phyloP scores from a whole-genome alignment of 1,140 invertebrate species.

The Maniola jurtina region DNA sequence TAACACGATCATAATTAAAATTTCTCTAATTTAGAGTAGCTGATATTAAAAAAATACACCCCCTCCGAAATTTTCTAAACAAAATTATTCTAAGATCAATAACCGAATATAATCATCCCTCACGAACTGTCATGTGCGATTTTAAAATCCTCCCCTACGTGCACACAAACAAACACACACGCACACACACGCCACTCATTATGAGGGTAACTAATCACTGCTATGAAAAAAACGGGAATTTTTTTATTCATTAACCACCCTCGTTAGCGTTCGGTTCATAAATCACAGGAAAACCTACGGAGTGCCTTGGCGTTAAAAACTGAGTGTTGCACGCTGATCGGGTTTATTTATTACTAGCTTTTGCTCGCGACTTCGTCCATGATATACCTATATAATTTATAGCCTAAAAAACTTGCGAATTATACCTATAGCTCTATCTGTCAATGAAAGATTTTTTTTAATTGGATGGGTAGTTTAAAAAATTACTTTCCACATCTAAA shows the following conservation, averaged over 20 bases:
- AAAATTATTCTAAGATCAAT: constrained; percentile 18
- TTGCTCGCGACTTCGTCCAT: too few relatives aligned
- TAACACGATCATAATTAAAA: background rate
- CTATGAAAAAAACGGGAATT: constrained; percentile 71
- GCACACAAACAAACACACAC: constrained; percentile 40
- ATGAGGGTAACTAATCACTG: constrained; percentile 77
- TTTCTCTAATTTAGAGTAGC: background rate
- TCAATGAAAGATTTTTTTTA: too few relatives aligned
- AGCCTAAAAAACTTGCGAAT: too few relatives aligned
- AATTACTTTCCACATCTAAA: too few relatives aligned
- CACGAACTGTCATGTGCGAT: constrained; percentile 61
- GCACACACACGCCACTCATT: constrained; percentile 64
- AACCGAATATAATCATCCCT: constrained; percentile 56
- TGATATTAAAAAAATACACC: background rate
- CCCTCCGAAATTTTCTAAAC: background rate
- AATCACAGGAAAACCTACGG: constrained; percentile 30
- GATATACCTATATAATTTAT: too few relatives aligned
- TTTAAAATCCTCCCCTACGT: constrained; percentile 44
- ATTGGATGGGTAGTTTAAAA: too few relatives aligned
- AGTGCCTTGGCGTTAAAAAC: background rate
- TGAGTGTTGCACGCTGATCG: background rate
- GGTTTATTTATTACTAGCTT: too few relatives aligned
- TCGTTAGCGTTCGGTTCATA: constrained; percentile 60
- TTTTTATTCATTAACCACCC: constrained; percentile 79
- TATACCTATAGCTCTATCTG: too few relatives aligned